Conservation (phyloP, 2,797 vertebrate species). For the Chanos chanos region DNA sequence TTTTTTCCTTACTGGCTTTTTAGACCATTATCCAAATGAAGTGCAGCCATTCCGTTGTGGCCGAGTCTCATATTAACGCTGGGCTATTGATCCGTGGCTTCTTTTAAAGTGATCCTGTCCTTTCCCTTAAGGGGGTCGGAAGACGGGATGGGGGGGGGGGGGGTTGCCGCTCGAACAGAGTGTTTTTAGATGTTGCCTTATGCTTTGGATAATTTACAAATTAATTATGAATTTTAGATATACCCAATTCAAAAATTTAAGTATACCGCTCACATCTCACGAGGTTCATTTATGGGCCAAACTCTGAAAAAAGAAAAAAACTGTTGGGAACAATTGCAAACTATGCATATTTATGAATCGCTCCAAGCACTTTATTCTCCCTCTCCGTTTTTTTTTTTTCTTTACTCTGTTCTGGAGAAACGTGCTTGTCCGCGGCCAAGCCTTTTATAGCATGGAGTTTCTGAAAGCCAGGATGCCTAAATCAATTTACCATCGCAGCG, state of each 20-base stretch:
- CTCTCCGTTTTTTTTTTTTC: not conserved
- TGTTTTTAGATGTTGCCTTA: slow-evolving; percentile 25
- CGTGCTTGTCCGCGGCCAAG: slow-evolving; percentile 14
- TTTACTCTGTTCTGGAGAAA: slow-evolving; percentile 25
- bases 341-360: slow-evolving; percentile 31
- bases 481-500: slow-evolving; percentile 31
- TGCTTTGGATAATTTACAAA: slow-evolving; percentile 18
- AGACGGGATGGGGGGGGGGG: not conserved
- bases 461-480: slow-evolving; percentile 29
- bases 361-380: not conserved
- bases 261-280: slow-evolving; percentile 22
- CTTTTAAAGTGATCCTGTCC: slow-evolving; percentile 49
- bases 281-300: slow-evolving; percentile 33
- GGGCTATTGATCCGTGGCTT: slow-evolving; percentile 46
- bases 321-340: not conserved
- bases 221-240: slow-evolving; percentile 31
- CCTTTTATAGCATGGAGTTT: slow-evolving; percentile 3
- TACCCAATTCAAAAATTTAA: no score
- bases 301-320: slow-evolving; percentile 20
- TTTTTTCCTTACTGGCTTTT: slow-evolving; percentile 35
- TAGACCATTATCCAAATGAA: slow-evolving; percentile 53
- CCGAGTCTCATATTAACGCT: slow-evolving; percentile 26
- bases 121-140: slow-evolving; percentile 28
- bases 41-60: slow-evolving; percentile 38
- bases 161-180: not conserved